Base-by-base conservation (phyloP, 2,888 invertebrate species). In the Melitaea athalia region DNA sequence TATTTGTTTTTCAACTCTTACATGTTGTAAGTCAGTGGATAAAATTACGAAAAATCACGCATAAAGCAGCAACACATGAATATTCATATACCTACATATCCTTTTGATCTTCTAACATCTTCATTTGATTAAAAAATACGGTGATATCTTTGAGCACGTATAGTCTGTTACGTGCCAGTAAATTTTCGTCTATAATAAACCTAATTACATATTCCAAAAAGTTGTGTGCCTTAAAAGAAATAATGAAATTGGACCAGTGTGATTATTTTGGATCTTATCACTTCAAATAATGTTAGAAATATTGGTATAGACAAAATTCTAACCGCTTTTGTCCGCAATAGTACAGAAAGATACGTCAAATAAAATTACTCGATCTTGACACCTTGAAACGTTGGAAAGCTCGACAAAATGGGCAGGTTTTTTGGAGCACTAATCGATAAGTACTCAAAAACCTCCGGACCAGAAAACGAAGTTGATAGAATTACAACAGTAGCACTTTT, bases 381-480 rank as follows among this genome's bases (percentile, higher is more conserved):
- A 59, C 47, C 43, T 47, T 15, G 52, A 49, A 17, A 50, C 49
- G 42, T 59, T 17, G 10, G 61, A 61, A 64, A 43, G 70, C 53
- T 63, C 24, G 0, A n/a, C 43, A 63, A 70, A 64, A 74, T 69
- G 64, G 64, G 59, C 53, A 70, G 52, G 33, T 69, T 66, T 73
- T 67, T 69, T 24, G 49, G 42, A 14, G 52, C 47, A 57, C 50
- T 73, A 61, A 63, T 84, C 59, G 69, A 77, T 69, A 78, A 79
- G 47, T 78, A 76, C 74, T 78, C 79, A 11, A 77, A 74, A 68
- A 88, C 88, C n/a, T 77, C 84, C 0, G 88, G 86, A 0, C 70
- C 73, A 57, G 75, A 75, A 67, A 85, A 77, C 43, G 81, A 82
- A 69, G 68, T 88, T 8, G 87, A 89, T 70, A 75, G 81, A 60